These are phyloP conservation scores for Mirza zaza DNA, from an alignment of 2,113 vertebrate genomes.

Conservation along the genomic window DNA sequence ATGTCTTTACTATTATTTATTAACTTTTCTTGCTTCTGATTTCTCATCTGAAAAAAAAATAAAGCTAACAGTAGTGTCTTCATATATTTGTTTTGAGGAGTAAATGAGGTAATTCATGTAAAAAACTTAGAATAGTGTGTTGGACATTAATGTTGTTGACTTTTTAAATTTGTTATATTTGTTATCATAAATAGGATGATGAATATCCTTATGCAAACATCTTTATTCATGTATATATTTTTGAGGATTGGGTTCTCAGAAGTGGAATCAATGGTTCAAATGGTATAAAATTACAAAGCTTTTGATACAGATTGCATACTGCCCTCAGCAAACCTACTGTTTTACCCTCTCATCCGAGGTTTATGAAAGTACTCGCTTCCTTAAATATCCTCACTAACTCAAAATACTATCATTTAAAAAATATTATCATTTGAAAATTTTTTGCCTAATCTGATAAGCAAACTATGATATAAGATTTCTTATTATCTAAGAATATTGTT, in stretches of 20 bases:
- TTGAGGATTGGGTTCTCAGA: not conserved
- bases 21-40: not conserved
- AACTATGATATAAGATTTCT: not conserved
- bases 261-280: not conserved
- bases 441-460: not conserved
- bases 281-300: not conserved
- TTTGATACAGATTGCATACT: not conserved
- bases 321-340: not conserved
- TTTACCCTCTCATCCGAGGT: not conserved
- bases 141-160: not conserved
- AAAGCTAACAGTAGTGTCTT: not conserved
- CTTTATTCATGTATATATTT: not conserved
- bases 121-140: not conserved
- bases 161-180: not conserved
- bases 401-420: not conserved
- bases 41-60: not conserved
- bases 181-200: not conserved
- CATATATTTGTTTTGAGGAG: not conserved
- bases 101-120: not conserved
- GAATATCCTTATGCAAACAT: not conserved
- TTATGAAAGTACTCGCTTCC: not conserved
- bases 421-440: not conserved
- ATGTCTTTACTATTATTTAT: not conserved
- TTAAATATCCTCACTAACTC: not conserved
- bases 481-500: not conserved